phyloP scores from a whole-genome alignment of 2,888 invertebrate species.

The Dione juno region DNA sequence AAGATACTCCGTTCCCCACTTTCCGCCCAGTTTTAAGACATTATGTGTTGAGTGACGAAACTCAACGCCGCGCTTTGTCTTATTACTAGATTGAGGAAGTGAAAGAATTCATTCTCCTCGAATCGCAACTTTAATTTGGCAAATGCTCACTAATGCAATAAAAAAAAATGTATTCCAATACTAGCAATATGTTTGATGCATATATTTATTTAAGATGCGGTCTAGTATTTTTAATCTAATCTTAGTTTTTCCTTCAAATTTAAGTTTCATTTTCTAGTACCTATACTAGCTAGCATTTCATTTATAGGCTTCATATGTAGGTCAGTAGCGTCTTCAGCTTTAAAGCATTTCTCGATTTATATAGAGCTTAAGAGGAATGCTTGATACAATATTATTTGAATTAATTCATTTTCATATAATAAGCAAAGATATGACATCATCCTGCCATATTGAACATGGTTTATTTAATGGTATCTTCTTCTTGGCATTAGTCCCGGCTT shows the following conservation, averaged over 20 bases:
- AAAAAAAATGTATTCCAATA: too few relatives aligned
- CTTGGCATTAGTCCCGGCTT: too few relatives aligned
- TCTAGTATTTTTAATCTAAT: neutral
- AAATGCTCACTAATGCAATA: too few relatives aligned
- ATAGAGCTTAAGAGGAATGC: slow-evolving; percentile 12
- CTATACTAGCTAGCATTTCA: slow-evolving; percentile 12
- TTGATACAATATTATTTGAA: slow-evolving; percentile 3
- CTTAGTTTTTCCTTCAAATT: neutral
- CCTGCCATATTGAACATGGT: neutral
- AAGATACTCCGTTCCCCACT: too few relatives aligned
- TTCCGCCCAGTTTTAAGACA: too few relatives aligned
- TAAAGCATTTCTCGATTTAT: slow-evolving; percentile 20
- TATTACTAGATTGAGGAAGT: too few relatives aligned
- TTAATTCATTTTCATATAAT: neutral
- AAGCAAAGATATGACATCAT: neutral
- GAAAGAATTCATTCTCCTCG: too few relatives aligned
- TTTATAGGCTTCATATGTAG: slow-evolving; percentile 19
- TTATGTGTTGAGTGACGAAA: too few relatives aligned
- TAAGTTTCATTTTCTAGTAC: slow-evolving; percentile 3
- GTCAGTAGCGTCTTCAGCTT: slow-evolving; percentile 26
- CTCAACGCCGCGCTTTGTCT: too few relatives aligned
- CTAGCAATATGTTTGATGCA: too few relatives aligned
- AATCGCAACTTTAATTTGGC: too few relatives aligned
- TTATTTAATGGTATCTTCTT: too few relatives aligned
- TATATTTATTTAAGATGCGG: neutral